Evolutionary conservation across 2,113 vertebrate species (phyloP).

Genomic region (Coregonus clupeaformis): DNA sequence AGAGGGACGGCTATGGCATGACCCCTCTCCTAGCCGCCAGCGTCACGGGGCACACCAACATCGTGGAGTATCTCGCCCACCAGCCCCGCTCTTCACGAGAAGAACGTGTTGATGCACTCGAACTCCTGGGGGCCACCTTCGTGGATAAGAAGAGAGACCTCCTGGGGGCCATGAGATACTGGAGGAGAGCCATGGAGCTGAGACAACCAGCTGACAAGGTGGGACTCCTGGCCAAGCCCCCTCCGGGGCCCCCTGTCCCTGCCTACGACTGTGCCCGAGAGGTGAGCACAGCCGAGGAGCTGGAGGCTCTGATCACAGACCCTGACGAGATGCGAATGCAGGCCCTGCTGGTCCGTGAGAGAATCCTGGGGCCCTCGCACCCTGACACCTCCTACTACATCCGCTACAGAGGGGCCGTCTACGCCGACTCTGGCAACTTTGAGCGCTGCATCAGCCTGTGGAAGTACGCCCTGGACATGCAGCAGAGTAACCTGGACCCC

Average conservation of each 20-base stretch:
- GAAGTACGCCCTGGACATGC: conserved; percentile 96
- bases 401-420: conserved; percentile 91
- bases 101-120: conserved; percentile 84
- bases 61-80: conserved; percentile 92
- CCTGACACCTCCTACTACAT: conserved; percentile 97
- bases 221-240: conserved; percentile 75
- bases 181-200: conserved; percentile 90
- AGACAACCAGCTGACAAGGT: conserved; percentile 77
- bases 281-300: conserved; percentile 81
- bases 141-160: conserved; percentile 95
- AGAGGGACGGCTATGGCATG: conserved; percentile 93
- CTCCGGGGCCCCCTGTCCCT: conserved; percentile 80
- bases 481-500: conserved; percentile 91
- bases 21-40: conserved; percentile 92
- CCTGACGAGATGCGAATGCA: conserved; percentile 97
- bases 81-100: conserved; percentile 70
- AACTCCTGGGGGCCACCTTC: conserved; percentile 89
- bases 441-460: conserved; percentile 92
- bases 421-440: conserved; percentile 92
- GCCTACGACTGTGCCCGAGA: conserved; percentile 89
- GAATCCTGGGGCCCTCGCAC: conserved; percentile 91
- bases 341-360: conserved; percentile 86
- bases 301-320: conserved; percentile 90
- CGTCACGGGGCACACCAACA: conserved; percentile 93
- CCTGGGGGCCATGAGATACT: conserved; percentile 87